These are phyloP conservation scores for Drosophila burlai DNA, from an alignment of 1,140 invertebrate genomes.

Conservation along the genomic window DNA sequence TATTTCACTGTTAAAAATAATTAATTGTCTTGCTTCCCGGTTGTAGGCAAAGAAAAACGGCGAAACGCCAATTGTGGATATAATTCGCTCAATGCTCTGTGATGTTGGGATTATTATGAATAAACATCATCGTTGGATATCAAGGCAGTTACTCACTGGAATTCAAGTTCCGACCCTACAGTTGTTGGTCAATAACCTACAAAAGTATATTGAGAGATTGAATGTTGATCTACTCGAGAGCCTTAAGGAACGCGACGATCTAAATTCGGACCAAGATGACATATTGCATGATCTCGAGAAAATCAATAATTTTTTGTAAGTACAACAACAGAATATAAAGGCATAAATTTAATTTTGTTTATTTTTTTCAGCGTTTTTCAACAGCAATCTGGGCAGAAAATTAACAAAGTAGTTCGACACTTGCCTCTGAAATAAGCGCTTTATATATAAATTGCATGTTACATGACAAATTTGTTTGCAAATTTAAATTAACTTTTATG, in stretches of 20 bases:
- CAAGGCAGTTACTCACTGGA: conserved; percentile 50
- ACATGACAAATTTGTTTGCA: conserved; percentile 15
- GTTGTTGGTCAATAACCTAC: conserved; percentile 39
- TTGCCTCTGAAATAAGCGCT: conserved; percentile 19
- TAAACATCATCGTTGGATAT: conserved; percentile 50
- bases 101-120: conserved; percentile 48
- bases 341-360: not conserved
- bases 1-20: not conserved
- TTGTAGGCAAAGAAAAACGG: conserved; percentile 36
- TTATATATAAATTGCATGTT: conserved; percentile 8
- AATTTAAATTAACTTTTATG: conserved; percentile 30
- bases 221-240: conserved; percentile 39
- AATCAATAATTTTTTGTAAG: conserved; percentile 44
- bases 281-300: conserved; percentile 42
- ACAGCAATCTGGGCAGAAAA: conserved; percentile 33
- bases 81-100: conserved; percentile 41
- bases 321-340: not conserved
- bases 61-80: conserved; percentile 34
- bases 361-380: conserved; percentile 33
- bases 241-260: conserved; percentile 48
- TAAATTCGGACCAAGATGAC: conserved; percentile 42
- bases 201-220: conserved; percentile 26
- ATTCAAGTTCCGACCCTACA: conserved; percentile 28
- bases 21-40: not conserved
- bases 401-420: conserved; percentile 18